Evolutionary conservation across 2,888 invertebrate genomes (phyloP), one percentile per base, ranked within the genome.

Genomic region (Ernsta delagoae): DNA sequence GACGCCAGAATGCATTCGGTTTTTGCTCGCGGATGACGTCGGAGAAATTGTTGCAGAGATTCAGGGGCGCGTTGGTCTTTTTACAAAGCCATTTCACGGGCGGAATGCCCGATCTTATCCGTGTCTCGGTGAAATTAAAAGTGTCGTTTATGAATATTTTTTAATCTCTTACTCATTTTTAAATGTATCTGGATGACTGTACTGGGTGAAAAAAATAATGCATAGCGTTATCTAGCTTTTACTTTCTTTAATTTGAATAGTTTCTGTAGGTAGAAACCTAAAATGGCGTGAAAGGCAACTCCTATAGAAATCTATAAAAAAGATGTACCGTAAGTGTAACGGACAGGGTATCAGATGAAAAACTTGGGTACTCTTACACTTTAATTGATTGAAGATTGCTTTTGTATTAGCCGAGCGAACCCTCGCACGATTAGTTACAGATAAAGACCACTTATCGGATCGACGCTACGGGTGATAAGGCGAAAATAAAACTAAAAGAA

Each of bases 401-500:
- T 75, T 79, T 81, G 79, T 80, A 77, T 78, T 76, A 74, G 75
- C 77, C 72, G 74, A 75, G 77, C 77, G 80, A 82, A 79, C 79
- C 83, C 78, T 78, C 79, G 80, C 76, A 83, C 82, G 83, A 88
- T 85, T 86, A 84, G 82, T 80, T 78, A 73, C 77, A 77, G 84
- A 85, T 86, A 84, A 84, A 86, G 80, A 87, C 84, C 84, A 84
- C 83, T 86, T 84, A 85, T 78, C 79, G 79, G 75, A 74, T 72
- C 75, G 74, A 72, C 75, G 73, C 71, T 72, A 66, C 70, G 62
- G 65, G 61, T 73, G 74, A 75, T 77, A 78, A 73, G 78, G 74
- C 59, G 59, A 81, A 83, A 41, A 12, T 12, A 57, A 34, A 36
- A 7, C 3, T 6, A 57, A 57, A 57, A 39, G 57, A 39, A 34